These are phyloP conservation scores for Pomacea canaliculata DNA, from an alignment of 2,888 invertebrate genomes.

Conservation along the genomic window DNA sequence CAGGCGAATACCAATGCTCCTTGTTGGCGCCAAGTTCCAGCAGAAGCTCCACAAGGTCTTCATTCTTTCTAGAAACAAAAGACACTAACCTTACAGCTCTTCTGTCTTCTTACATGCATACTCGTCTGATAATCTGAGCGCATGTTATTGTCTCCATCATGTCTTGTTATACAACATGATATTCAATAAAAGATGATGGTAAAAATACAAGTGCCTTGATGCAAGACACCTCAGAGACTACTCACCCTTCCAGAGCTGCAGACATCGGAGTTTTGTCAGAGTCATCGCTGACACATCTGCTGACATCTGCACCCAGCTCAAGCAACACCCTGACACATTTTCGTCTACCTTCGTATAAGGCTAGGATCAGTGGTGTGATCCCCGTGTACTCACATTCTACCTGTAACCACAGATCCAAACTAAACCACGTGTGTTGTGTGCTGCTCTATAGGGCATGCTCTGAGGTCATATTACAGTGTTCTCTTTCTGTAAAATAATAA, in stretches of 20 bases:
- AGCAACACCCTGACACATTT: background rate
- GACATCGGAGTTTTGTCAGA: slow-evolving; percentile 10
- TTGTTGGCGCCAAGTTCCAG: slow-evolving; percentile 1
- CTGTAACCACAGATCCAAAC: background rate
- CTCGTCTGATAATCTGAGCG: no score
- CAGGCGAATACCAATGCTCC: background rate
- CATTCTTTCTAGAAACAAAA: background rate
- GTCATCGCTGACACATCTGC: background rate
- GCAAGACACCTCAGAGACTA: background rate
- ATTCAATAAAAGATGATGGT: no score
- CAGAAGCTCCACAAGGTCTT: slow-evolving; percentile 13
- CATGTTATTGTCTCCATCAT: no score
- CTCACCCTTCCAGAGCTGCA: slow-evolving; percentile 16
- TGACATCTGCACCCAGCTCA: slow-evolving; percentile 19
- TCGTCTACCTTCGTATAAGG: background rate
- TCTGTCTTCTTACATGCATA: background rate
- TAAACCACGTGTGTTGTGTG: no score
- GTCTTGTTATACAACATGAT: no score
- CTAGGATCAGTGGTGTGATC: slow-evolving; percentile 8
- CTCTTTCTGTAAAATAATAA: no score
- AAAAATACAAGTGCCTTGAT: no score
- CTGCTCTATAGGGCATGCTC: no score
- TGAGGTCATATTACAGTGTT: no score
- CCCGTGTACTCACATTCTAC: slow-evolving; percentile 8
- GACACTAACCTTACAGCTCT: no score